Evolutionary conservation across 2,113 vertebrate genomes (phyloP).

Genomic region (Oreotrochilus melanogaster): DNA sequence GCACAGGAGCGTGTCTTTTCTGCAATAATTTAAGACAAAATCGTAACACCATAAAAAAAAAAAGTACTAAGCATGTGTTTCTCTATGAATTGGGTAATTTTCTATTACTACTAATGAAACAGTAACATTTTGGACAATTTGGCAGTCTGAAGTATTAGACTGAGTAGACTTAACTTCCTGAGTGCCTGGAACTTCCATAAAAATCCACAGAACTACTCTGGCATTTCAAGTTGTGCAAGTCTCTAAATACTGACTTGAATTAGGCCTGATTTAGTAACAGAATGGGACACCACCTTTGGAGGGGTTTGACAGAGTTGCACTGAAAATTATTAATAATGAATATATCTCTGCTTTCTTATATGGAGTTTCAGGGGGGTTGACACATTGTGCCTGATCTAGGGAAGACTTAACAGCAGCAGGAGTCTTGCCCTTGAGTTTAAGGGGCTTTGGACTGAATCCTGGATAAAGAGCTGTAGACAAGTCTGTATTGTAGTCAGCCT

Average conservation of each 20-base stretch:
- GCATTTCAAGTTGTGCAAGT: slow-evolving; percentile 2
- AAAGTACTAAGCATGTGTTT: background rate
- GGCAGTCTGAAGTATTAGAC: background rate
- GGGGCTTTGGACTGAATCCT: slow-evolving; percentile 53
- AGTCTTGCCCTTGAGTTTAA: background rate
- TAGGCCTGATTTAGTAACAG: background rate
- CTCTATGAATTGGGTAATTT: background rate
- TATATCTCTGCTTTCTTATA: background rate
- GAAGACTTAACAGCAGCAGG: background rate
- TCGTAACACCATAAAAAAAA: background rate
- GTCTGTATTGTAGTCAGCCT: slow-evolving; percentile 48
- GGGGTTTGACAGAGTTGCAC: background rate
- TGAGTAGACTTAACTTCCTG: background rate
- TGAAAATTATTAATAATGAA: background rate
- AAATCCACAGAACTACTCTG: background rate
- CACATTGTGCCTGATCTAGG: background rate
- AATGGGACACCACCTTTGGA: background rate
- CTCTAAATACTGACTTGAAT: background rate
- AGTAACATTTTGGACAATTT: background rate
- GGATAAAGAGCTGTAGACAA: slow-evolving; percentile 45
- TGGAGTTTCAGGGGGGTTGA: background rate
- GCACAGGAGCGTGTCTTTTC: background rate
- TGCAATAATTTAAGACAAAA: background rate
- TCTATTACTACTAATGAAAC: background rate
- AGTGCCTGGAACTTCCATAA: background rate